Percentiles rank a stretch among this genome's conserved stretches.
These are phyloP conservation scores for Canis aureus DNA, from an alignment of 2,113 vertebrate species.

Conservation along the genomic window DNA sequence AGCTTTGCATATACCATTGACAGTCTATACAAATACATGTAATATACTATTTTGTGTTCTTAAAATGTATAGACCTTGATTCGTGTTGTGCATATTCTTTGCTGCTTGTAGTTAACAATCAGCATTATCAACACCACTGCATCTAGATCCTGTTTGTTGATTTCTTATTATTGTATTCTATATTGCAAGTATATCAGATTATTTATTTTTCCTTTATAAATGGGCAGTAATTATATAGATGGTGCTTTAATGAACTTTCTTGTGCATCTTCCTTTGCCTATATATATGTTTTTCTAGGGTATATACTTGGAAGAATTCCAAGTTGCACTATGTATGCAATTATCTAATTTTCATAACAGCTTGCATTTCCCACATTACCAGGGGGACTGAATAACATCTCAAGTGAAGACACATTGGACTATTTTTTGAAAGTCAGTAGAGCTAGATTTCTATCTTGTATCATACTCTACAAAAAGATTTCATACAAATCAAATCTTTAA, in stretches of 20 bases:
- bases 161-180: not conserved
- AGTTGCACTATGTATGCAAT: not conserved
- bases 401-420: not conserved
- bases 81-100: not conserved
- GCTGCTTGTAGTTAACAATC: not conserved
- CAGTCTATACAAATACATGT: not conserved
- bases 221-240: not conserved
- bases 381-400: not conserved
- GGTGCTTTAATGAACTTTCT: not conserved
- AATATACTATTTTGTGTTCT: slow-evolving; percentile 4
- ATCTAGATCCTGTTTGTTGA: not conserved
- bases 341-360: not conserved
- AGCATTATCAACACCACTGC: not conserved
- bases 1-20: not conserved
- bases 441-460: not conserved
- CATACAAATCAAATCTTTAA: not conserved
- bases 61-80: not conserved
- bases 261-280: not conserved
- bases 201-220: slow-evolving; percentile 6
- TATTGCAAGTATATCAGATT: not conserved
- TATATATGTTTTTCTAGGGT: not conserved
- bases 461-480: not conserved
- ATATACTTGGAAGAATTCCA: not conserved
- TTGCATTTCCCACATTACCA: not conserved
- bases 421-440: not conserved